Base-by-base conservation (phyloP, 2,888 invertebrate species). In the Polylopha cassiicola region DNA sequence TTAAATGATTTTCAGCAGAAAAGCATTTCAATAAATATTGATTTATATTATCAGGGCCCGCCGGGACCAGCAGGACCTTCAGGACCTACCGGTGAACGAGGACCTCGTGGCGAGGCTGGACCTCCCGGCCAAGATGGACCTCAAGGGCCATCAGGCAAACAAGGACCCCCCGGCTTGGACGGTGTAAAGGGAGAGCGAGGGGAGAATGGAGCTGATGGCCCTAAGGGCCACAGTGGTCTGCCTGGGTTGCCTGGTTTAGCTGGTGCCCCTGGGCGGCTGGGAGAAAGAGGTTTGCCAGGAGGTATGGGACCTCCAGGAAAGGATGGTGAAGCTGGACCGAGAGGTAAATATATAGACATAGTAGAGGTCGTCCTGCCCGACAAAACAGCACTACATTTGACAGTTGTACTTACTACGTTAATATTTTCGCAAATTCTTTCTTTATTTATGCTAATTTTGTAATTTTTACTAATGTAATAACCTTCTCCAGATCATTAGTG, bases 151-250 rank as follows among this genome's bases (percentile, higher is more conserved):
- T 75, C 93, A 47, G 97, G 97, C 20, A 93, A 93, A 70, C 84
- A 90, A 32, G 95, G 94, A 1, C 88, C 90, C 2, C 85, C 90
- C 14, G 96, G 96, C 0, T 61, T 88, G 2, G 91, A 93, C 58
- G 96, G 95, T 2, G 61, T 74, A 0, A 92, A 93, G 42, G 89
- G 89, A 15, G 87, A 88, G 37, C 56, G 79, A 1, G 89, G 89
- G 1, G 90, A 90, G 46, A 44, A 78, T 1, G 95, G 95, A 1
- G 81, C 88, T 1, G 90, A 91, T 60, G 95, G 95, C 11, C 76
- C 88, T 2, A 95, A 94, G 66, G 95, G 95, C 4, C 95, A 95
- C 61, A 86, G 92, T 22, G 95, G 95, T n/a, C 76, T 95, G 22
- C 91, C 91, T 47, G 95, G 95, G 3, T 70, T 95, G 18, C 94